A percentile compares a stretch with the other conserved stretches of the same genome.
Evolutionary conservation across 1,140 invertebrate genomes (phyloP).

Genomic region (Trialeurodes vaporariorum): DNA sequence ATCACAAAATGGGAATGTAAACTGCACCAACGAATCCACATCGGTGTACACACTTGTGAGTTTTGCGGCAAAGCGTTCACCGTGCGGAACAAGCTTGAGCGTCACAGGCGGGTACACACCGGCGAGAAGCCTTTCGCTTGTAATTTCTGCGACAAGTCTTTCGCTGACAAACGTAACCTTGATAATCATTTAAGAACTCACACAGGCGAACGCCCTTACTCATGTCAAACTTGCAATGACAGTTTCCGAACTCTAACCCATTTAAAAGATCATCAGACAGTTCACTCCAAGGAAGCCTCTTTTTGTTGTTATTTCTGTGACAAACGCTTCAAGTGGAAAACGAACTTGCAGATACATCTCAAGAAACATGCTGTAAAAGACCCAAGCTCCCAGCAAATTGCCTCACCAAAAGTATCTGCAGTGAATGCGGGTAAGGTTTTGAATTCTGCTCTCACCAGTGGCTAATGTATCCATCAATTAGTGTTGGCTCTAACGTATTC

Average conservation of each 20-base stretch:
- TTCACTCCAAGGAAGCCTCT: constrained; percentile 14
- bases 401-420: no score
- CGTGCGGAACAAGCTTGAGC: constrained; percentile 18
- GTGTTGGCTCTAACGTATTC: no score
- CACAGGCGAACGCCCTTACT: constrained; percentile 65
- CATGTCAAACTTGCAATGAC: constrained; percentile 67
- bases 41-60: constrained; percentile 30
- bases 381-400: no score
- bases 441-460: no score
- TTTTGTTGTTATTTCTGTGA: constrained; percentile 16
- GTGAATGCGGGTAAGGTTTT: no score
- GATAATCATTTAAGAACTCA: constrained; percentile 60
- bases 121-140: constrained; percentile 40
- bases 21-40: constrained; percentile 40
- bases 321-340: constrained; percentile 19
- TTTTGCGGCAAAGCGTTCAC: constrained; percentile 23
- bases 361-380: constrained; percentile 9
- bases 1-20: constrained; percentile 34
- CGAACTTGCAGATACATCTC: constrained; percentile 19
- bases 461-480: no score
- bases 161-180: constrained; percentile 39
- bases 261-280: constrained; percentile 16
- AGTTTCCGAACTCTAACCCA: constrained; percentile 47
- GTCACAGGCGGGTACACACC: constrained; percentile 21
- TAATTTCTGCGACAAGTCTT: constrained; percentile 37